Evolutionary conservation across 1,140 invertebrate genomes (phyloP).

Genomic region (Rhynchophorus ferrugineus): DNA sequence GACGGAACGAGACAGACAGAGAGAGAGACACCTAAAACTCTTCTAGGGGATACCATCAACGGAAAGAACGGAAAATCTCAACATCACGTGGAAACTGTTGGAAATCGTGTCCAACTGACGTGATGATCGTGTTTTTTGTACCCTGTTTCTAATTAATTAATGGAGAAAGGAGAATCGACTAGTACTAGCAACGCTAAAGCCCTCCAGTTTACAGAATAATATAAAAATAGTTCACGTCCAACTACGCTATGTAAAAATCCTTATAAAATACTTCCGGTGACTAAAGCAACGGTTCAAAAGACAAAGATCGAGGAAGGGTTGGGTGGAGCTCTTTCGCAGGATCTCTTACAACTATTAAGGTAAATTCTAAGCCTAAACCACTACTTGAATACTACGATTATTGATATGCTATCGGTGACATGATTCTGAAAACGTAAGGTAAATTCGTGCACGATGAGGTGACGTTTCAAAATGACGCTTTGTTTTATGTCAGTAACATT

Average conservation of each 20-base stretch:
- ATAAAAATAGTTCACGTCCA: conserved; percentile 1
- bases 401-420: conserved; percentile 37
- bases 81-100: no score
- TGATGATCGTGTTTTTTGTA: no score
- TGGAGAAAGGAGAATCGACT: no score
- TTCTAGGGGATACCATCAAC: no score
- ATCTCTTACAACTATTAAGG: conserved; percentile 20
- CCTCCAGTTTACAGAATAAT: no score
- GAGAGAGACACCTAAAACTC: background rate
- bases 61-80: no score
- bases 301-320: background rate
- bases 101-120: no score
- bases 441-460: background rate
- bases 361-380: conserved; percentile 20
- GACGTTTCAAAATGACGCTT: background rate
- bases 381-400: conserved; percentile 28
- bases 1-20: background rate
- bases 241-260: background rate
- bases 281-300: no score
- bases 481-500: background rate
- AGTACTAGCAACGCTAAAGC: no score
- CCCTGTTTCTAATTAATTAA: no score
- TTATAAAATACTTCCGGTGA: background rate
- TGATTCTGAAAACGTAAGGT: conserved; percentile 17
- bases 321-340: conserved; percentile 22